These are phyloP conservation scores for Drosophila elegans DNA, from an alignment of 1,140 invertebrate species.

Conservation along the genomic window DNA sequence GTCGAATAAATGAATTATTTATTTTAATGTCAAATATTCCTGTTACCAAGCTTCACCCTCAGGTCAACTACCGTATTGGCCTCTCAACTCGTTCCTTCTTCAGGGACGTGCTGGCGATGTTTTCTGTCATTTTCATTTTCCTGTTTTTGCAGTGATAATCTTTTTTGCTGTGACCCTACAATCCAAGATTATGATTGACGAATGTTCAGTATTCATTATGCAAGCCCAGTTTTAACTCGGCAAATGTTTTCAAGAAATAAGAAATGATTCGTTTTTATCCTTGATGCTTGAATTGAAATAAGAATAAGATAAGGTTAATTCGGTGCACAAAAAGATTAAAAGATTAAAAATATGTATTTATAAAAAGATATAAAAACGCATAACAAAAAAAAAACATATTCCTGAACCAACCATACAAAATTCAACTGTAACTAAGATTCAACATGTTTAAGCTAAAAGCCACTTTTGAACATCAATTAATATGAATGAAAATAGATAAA, in stretches of 20 bases:
- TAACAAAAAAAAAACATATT: no score
- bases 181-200: constrained; percentile 56
- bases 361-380: no score
- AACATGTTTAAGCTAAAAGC: no score
- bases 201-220: constrained; percentile 47
- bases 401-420: no score
- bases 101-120: constrained; percentile 23
- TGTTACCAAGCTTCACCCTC: constrained; percentile 15
- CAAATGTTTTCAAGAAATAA: constrained; percentile 18
- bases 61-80: constrained; percentile 44
- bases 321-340: no score
- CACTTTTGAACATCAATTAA: neutral
- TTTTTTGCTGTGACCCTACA: constrained; percentile 50
- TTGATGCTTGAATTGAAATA: neutral
- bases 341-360: no score
- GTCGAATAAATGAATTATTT: constrained; percentile 74
- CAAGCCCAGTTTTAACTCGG: constrained; percentile 20
- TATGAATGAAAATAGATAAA: constrained; percentile 1
- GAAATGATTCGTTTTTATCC: constrained; percentile 9
- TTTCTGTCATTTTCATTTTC: constrained; percentile 35
- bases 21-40: constrained; percentile 70
- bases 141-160: constrained; percentile 55
- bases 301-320: no score
- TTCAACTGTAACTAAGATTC: no score
- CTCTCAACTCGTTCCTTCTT: constrained; percentile 35